Conservation (phyloP, 2,113 vertebrate genomes). For the Zootoca vivipara region DNA sequence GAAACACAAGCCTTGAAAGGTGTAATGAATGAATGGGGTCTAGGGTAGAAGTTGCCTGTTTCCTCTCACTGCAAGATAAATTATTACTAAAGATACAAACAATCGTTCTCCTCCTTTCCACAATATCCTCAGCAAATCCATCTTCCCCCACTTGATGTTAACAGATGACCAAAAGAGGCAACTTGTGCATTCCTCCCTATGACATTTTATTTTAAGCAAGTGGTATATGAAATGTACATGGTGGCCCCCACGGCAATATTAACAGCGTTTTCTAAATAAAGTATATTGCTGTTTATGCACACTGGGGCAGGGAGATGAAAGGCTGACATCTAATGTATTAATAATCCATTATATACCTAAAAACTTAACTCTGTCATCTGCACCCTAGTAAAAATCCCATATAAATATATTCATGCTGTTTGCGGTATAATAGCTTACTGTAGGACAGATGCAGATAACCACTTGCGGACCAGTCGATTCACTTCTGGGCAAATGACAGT, state of each 20-base stretch:
- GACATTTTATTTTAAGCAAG: neutral
- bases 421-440: neutral
- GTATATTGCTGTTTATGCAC: neutral
- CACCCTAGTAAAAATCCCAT: neutral
- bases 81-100: neutral
- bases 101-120: constrained; percentile 6
- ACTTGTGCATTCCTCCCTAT: neutral
- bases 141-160: neutral
- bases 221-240: neutral
- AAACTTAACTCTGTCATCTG: neutral
- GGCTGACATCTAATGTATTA: neutral
- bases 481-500: neutral
- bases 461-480: neutral
- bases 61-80: neutral
- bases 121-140: constrained; percentile 2
- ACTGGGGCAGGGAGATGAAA: neutral
- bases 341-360: neutral
- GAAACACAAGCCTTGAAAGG: constrained; percentile 4
- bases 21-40: constrained; percentile 13
- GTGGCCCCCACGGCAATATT: neutral
- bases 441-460: too few species aligned
- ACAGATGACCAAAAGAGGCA: neutral
- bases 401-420: neutral
- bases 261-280: neutral
- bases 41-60: neutral